These are phyloP conservation scores for Campylomormyrus tamandua DNA, from an alignment of 2,113 vertebrate species.

Conservation along the genomic window DNA sequence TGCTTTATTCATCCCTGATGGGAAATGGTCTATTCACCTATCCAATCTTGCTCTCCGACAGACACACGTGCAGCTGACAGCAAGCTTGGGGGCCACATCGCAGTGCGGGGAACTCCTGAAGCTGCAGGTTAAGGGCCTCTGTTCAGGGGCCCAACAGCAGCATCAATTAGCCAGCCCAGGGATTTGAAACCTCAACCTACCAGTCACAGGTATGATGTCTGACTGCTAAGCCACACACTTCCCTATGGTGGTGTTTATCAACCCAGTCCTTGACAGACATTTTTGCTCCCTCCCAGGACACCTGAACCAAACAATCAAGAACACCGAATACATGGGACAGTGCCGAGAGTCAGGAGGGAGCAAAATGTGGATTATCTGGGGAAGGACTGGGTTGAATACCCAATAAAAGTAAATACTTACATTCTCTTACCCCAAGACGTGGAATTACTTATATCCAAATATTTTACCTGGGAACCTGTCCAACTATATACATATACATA, in stretches of 20 bases:
- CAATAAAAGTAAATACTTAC: neutral
- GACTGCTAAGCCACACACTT: neutral
- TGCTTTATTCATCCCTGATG: neutral
- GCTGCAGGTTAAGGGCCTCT: neutral
- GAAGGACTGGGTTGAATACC: neutral
- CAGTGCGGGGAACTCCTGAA: neutral
- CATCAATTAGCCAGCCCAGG: neutral
- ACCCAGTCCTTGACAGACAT: neutral
- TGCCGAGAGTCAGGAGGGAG: neutral
- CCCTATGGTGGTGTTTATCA: neutral
- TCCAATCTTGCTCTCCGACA: neutral
- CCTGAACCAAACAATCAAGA: neutral
- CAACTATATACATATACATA: conserved; percentile 16
- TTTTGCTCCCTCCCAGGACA: neutral
- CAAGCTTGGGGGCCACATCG: neutral
- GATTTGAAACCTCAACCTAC: neutral
- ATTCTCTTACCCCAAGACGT: neutral
- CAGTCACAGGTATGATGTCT: neutral
- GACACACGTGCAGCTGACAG: neutral
- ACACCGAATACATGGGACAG: neutral
- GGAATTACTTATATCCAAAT: neutral
- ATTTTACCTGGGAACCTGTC: neutral
- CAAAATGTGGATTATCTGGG: neutral
- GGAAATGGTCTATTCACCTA: neutral
- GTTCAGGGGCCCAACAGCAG: neutral